Evolutionary conservation across 2,888 invertebrate genomes (phyloP).

Genomic region (Nomada lathburiana): DNA sequence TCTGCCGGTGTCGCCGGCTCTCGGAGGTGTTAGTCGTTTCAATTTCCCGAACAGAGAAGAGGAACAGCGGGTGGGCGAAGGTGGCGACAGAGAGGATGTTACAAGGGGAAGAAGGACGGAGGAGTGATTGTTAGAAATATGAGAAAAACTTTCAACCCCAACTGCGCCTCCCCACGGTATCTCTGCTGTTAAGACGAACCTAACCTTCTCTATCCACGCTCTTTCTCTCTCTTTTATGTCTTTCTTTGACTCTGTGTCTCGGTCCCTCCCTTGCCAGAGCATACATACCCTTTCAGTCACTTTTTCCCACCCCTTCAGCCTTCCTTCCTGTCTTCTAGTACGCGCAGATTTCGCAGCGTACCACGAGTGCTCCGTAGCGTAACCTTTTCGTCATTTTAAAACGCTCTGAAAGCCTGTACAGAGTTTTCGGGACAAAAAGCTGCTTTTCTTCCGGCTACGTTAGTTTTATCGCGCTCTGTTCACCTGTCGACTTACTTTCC

Average conservation of each 20-base stretch:
- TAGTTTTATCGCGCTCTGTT: constrained; percentile 56
- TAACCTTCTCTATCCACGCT: constrained; percentile 50
- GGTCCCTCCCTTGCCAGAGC: constrained; percentile 27
- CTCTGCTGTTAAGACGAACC: constrained; percentile 65
- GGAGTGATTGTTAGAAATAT: constrained; percentile 72
- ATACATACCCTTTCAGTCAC: constrained; percentile 39
- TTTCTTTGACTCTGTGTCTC: constrained; percentile 13
- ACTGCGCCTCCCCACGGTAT: constrained; percentile 40
- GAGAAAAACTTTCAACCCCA: constrained; percentile 71
- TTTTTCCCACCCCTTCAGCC: constrained; percentile 42
- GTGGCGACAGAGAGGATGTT: neutral
- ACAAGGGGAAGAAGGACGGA: constrained; percentile 36
- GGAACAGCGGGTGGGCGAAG: constrained; percentile 14
- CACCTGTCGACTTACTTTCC: constrained; percentile 52
- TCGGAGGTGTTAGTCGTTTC: constrained; percentile 66
- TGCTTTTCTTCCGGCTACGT: constrained; percentile 65
- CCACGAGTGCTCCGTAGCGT: constrained; percentile 70
- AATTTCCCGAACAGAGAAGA: constrained; percentile 62
- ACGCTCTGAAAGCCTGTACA: constrained; percentile 71
- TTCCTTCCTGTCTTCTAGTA: constrained; percentile 60
- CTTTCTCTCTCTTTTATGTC: neutral
- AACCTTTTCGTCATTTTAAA: constrained; percentile 76
- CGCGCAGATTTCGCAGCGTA: constrained; percentile 62
- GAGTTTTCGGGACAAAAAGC: constrained; percentile 73
- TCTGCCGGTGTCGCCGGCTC: constrained; percentile 46